Evolutionary conservation across 2,888 invertebrate species (phyloP).

Genomic region (Stenchaetothrips biformis): DNA sequence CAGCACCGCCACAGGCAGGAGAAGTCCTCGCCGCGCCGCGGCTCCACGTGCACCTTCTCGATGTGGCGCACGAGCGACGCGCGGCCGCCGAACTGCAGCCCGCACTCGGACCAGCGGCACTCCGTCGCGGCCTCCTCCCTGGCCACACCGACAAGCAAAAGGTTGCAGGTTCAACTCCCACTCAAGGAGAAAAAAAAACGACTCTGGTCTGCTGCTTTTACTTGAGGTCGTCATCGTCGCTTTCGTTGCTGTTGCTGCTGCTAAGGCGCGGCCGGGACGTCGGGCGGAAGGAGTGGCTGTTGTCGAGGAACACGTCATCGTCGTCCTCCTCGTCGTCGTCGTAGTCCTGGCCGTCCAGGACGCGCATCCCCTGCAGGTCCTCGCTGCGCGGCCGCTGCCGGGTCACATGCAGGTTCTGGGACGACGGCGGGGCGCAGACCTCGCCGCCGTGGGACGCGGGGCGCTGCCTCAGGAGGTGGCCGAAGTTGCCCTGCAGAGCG

Average conservation of each 20-base stretch:
- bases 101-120: conserved; percentile 86
- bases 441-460: conserved; percentile 1
- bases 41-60: conserved; percentile 80
- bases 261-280: neutral
- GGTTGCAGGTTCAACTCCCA: neutral
- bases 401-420: neutral
- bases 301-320: conserved; percentile 14
- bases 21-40: conserved; percentile 63
- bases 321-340: conserved; percentile 6
- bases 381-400: conserved; percentile 6
- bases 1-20: conserved; percentile 94
- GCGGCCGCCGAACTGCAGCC: conserved; percentile 72
- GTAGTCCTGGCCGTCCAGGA: neutral
- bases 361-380: neutral
- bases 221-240: neutral
- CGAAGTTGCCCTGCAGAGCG: neutral
- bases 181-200: neutral
- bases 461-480: neutral
- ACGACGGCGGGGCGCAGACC: neutral
- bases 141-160: neutral
- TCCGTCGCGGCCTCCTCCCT: conserved; percentile 37
- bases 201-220: neutral
- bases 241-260: conserved; percentile 13
- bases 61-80: conserved; percentile 76
- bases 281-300: neutral